These are phyloP conservation scores for Ceratina japonica DNA, from an alignment of 1,140 invertebrate genomes.

Conservation along the genomic window DNA sequence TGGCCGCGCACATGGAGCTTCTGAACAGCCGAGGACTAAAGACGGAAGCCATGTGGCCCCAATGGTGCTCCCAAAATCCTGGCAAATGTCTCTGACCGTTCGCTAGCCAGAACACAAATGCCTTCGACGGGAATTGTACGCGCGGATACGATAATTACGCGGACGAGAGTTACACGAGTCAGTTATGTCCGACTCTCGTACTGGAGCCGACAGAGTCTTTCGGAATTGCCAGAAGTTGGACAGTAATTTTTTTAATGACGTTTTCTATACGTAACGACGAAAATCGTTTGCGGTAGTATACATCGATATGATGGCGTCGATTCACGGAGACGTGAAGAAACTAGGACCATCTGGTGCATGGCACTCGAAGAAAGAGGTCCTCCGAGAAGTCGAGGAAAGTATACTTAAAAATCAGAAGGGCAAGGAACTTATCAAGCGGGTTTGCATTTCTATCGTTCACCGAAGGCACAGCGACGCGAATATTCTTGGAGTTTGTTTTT, in stretches of 20 bases:
- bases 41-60: conserved; percentile 86
- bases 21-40: conserved; percentile 82
- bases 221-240: too few species aligned
- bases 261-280: not conserved
- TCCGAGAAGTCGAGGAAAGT: not conserved
- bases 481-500: not conserved
- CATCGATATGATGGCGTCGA: not conserved
- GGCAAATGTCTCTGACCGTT: conserved; percentile 84
- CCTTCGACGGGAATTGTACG: conserved; percentile 36
- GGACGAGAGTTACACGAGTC: not conserved
- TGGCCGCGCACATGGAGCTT: conserved; percentile 84
- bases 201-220: too few species aligned
- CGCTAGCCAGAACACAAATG: conserved; percentile 35
- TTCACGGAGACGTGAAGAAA: not conserved
- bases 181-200: too few species aligned
- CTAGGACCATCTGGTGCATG: not conserved
- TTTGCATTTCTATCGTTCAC: not conserved
- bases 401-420: conserved; percentile 2
- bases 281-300: not conserved
- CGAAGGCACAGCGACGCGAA: too few species aligned
- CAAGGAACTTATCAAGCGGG: conserved; percentile 11
- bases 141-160: conserved; percentile 14
- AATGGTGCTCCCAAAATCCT: conserved; percentile 87
- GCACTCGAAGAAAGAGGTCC: not conserved
- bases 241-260: not conserved